Base-by-base conservation (phyloP, 2,888 invertebrate species). In the Gymnoscelis rufifasciata region DNA sequence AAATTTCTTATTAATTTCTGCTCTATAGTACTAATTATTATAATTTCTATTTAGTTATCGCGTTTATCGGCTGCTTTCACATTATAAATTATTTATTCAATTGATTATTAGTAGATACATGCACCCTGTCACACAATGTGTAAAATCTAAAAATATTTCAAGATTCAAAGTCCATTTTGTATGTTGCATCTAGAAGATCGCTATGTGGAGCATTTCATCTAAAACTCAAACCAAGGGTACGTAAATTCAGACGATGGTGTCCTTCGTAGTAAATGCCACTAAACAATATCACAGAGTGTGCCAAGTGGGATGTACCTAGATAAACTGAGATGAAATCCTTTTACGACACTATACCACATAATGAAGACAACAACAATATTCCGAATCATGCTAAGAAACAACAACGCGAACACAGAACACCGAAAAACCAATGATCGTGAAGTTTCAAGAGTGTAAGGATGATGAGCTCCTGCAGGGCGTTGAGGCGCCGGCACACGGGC, bases 81-180 rank as follows among this genome's bases (percentile, higher is more conserved):
- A 45, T 31, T 12, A 60, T 68, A 66, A 64, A 54, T 68, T 65
- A 65, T 59, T 60, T 60, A 60, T 42, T 63, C 67, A 37, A 41
- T 38, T 38, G 19, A 10, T 68, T 62, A 59, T 75, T 70, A 67
- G 14, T 35, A 57, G 83, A 86, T 86, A 86, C 87, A 87, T 86
- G 86, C 84, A 82, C 78, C 83, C 83, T 83, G 87, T 82, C 87
- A 87, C 87, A 87, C 87, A 75, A 78, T 87, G 84, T 86, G 83
- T 76, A 62, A 24, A 52, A 42, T 33, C 39, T 54, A 50, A 13
- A 41, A 23, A 35, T 33, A 36, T 44, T 43, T 47, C 45, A 52
- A 58, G 59, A 19, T 29, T 10, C 6, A 31, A 13, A 15, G 23
- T 35, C 27, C 19, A 41, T 45, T n/a, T 59, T 59, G 59, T 48